A percentile compares a stretch with the other conserved stretches of the same genome.
Evolutionary conservation across 2,113 vertebrate genomes (phyloP).

Genomic region (Brachirus orientalis): DNA sequence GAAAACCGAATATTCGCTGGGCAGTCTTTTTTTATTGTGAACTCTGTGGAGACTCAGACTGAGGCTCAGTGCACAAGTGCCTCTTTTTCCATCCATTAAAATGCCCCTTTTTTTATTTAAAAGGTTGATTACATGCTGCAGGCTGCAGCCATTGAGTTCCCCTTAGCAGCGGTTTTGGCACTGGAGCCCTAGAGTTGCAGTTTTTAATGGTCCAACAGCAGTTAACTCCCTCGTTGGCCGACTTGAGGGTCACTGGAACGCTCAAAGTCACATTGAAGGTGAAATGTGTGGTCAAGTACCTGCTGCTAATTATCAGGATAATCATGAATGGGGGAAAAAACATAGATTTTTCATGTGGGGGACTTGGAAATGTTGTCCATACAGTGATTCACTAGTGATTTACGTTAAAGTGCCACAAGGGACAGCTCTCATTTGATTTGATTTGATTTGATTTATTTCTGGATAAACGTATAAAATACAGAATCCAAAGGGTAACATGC

Average conservation of each 20-base stretch:
- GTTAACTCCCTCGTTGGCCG: background rate
- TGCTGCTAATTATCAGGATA: background rate
- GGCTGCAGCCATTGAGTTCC: slow-evolving; percentile 10
- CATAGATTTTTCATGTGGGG: too few relatives aligned
- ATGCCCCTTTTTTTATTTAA: slow-evolving; percentile 20
- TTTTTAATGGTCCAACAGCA: background rate
- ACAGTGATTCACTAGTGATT: too few relatives aligned
- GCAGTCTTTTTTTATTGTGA: too few relatives aligned
- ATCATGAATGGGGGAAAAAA: too few relatives aligned
- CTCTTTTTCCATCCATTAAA: slow-evolving; percentile 13
- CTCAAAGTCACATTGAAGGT: slow-evolving; percentile 5
- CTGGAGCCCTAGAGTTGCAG: background rate
- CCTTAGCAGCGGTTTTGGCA: slow-evolving; percentile 3
- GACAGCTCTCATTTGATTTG: too few relatives aligned
- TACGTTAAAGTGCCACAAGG: too few relatives aligned
- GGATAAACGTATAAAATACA: too few relatives aligned
- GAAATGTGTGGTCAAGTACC: slow-evolving; percentile 36
- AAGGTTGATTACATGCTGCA: slow-evolving; percentile 27
- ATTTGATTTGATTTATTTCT: too few relatives aligned
- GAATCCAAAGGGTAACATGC: too few relatives aligned
- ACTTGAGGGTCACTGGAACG: background rate
- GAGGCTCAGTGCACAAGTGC: slow-evolving; percentile 1
- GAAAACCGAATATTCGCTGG: too few relatives aligned
- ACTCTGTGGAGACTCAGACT: too few relatives aligned
- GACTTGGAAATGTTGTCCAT: too few relatives aligned